phyloP scores from a whole-genome alignment of 2,797 vertebrate genomes.

The Gallinago nigripennis region DNA sequence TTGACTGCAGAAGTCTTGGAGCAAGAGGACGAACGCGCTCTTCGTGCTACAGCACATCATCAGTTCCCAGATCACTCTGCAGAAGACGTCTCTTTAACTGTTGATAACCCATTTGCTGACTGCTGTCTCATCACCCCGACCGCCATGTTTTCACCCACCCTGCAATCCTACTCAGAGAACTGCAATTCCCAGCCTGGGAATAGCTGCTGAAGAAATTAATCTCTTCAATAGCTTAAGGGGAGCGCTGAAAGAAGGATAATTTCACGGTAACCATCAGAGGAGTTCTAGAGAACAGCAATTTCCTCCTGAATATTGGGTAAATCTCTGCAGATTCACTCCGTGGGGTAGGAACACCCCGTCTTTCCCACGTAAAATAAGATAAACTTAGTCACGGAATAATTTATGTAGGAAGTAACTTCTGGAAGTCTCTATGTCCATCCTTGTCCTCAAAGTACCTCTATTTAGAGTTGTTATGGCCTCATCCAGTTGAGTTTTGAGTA shows the following conservation, averaged over 20 bases:
- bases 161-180: neutral
- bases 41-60: no score
- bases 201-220: neutral
- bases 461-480: neutral
- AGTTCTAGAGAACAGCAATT: neutral
- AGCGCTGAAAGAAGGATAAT: neutral
- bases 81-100: neutral
- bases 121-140: neutral
- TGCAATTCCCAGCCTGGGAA: neutral
- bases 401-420: neutral
- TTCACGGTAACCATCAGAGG: neutral
- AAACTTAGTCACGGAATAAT: neutral
- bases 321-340: neutral
- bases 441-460: neutral
- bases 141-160: neutral
- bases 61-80: neutral
- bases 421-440: neutral
- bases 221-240: neutral
- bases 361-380: neutral
- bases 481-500: neutral
- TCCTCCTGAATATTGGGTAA: neutral
- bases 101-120: neutral
- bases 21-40: neutral
- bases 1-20: neutral
- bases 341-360: neutral